Evolutionary conservation across 2,888 invertebrate genomes (phyloP), one percentile per base, ranked within the genome.

Genomic region (Amphipyra tragopoginis): DNA sequence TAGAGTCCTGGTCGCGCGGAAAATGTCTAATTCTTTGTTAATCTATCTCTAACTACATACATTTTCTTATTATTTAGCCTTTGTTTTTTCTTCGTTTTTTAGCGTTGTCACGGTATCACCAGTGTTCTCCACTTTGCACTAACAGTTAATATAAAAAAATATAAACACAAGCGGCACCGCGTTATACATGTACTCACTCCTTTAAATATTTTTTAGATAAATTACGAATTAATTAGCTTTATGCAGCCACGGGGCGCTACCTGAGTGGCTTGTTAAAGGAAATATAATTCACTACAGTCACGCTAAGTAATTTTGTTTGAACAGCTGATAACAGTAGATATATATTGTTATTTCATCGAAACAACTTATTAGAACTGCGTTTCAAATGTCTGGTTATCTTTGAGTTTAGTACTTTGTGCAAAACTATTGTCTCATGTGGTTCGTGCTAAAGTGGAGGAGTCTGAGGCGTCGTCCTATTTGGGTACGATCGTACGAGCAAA

Each of bases 251-350:
- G 53, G 39, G 57, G 69, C 48, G 53, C 8, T 42, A 13, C 39
- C 6, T 65, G 45, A 69, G n/a, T 75, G 65, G 77, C 21, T 60
- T n/a, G 43, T 51, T 11, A 43, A 34, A 50, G 26, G 6, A 50
- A 58, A 43, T 50, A 61, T 36, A 2, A 43, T 48, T 26, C 45
- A 33, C 15, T 2, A 21, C 21, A 39, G 2, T 11, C 29, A 43
- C 7, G 9, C 13, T 1, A 21, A 0, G 2, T 43, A 13, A 10
- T 9, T 40, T 21, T 44, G 51, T 65, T 67, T 65, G 11, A 56
- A 48, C 58, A 65, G 50, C 57, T 66, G 56, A 45, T 60, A 26
- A 8, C 39, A 6, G 13, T 39, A 9, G 6, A 42, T 6, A 9
- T 42, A 42, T 9, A 10, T n/a, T n/a, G n/a, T n/a, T n/a, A 10